Base-by-base conservation (phyloP, 1,140 invertebrate genomes). In the Lasaia peninsularis region DNA sequence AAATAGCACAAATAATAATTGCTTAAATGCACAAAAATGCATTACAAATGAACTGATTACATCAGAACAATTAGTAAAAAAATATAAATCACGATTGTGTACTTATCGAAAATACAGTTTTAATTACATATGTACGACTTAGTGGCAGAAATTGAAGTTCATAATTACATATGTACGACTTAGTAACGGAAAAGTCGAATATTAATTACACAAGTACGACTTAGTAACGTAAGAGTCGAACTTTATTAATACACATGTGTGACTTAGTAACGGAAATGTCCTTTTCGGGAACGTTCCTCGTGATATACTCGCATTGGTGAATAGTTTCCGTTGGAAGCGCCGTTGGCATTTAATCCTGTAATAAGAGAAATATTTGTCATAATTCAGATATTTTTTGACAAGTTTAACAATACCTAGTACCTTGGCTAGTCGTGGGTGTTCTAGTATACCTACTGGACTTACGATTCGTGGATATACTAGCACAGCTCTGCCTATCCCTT, bases 221-320 rank as follows among this genome's bases (percentile, higher is more conserved):
- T 28, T 28, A 28, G 24, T 28, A 2, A 2, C 4, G 24, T 6
- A 28, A 28, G 8, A 28, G 24, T 28, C 24, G 24, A 7, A 28
- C 8, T 28, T 4, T 28, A 6, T 28, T 28, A 28, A 28, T 28
- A 7, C 8, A 28, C 24, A 28, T 28, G 24, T 28, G 8, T 64
- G 56, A 60, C 69, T 93, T 89, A 95, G 80, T 94, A 95, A 78
- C 93, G 92, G 88, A 95, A 95, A 76, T 95, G 93, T 60, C 93
- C 94, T 82, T 95, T 95, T 75, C 91, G 92, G 53, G 93, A 94
- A 75, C 93, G 90, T 67, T 93, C 93, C 70, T 95, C 94, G 80
- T 95, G 94, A 68, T 95, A 95, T 2, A 95, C 94, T 69, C 93
- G 89, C 70, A 95, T 90, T 4, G 94, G 94, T 11, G 94, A 94